These are phyloP conservation scores for Platycnemis pennipes DNA, from an alignment of 2,888 invertebrate species.

Conservation along the genomic window DNA sequence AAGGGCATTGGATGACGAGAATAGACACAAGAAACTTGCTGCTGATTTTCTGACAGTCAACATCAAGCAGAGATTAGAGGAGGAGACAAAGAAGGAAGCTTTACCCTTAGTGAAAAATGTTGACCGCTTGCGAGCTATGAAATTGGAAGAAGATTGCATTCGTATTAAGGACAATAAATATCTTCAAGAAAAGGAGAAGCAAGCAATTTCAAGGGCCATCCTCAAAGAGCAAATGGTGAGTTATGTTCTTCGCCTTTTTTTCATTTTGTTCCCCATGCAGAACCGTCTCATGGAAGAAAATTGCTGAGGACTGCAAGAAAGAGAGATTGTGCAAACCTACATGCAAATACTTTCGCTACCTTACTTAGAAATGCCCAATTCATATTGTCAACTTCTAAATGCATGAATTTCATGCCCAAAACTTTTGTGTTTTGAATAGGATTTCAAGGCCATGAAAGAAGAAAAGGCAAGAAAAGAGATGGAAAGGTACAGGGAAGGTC, in stretches of 20 bases:
- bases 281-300: no score
- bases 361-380: not conserved
- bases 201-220: not conserved
- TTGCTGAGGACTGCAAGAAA: not conserved
- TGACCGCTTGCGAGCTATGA: not conserved
- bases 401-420: not conserved
- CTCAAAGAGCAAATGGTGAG: not conserved
- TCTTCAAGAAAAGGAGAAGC: not conserved
- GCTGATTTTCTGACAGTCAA: not conserved
- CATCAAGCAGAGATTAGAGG: not conserved
- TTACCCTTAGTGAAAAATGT: not conserved
- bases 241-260: not conserved
- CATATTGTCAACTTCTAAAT: not conserved
- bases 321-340: not conserved
- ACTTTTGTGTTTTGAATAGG: not conserved
- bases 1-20: slow-evolving; percentile 9
- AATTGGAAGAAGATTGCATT: not conserved
- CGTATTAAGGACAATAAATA: not conserved
- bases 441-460: not conserved
- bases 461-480: not conserved
- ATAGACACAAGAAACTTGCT: not conserved
- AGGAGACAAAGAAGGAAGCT: not conserved
- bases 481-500: not conserved
- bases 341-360: not conserved
- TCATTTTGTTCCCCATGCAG: not conserved